phyloP scores from a whole-genome alignment of 2,113 vertebrate species.

The Pycnonotus jocosus region DNA sequence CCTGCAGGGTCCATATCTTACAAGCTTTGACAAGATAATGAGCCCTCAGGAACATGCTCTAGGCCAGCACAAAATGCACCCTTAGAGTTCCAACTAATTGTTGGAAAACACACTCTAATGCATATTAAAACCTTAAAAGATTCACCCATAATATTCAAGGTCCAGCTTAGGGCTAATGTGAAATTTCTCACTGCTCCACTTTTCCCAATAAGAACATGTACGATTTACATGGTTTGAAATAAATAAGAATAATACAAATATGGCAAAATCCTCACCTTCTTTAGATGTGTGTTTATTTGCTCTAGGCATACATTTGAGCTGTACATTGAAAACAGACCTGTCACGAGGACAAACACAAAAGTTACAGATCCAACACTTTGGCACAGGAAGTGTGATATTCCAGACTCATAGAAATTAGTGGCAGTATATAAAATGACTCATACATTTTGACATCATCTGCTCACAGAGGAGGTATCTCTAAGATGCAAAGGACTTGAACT shows the following conservation, averaged over 20 bases:
- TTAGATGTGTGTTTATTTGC: not conserved
- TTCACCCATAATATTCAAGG: not conserved
- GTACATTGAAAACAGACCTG: not conserved
- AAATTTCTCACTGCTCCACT: not conserved
- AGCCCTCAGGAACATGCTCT: slow-evolving; percentile 32
- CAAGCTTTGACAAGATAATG: slow-evolving; percentile 58
- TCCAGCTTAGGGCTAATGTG: not conserved
- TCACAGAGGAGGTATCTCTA: not conserved
- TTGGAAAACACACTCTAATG: not conserved
- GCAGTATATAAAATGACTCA: not conserved
- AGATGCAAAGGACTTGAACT: not conserved
- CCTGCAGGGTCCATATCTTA: slow-evolving; percentile 25
- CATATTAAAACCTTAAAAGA: slow-evolving; percentile 17
- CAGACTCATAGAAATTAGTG: not conserved
- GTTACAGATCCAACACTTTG: not conserved
- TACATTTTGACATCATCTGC: not conserved
- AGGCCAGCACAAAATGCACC: slow-evolving; percentile 42
- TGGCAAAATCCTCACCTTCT: not conserved
- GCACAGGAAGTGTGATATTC: not conserved
- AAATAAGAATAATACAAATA: not conserved
- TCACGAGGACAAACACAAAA: not conserved
- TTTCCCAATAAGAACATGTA: not conserved
- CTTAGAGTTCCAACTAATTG: slow-evolving; percentile 12
- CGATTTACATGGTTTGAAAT: not conserved
- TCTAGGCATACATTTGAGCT: not conserved